Conservation (phyloP, 2,888 invertebrate species). For the Cyclophora punctaria region DNA sequence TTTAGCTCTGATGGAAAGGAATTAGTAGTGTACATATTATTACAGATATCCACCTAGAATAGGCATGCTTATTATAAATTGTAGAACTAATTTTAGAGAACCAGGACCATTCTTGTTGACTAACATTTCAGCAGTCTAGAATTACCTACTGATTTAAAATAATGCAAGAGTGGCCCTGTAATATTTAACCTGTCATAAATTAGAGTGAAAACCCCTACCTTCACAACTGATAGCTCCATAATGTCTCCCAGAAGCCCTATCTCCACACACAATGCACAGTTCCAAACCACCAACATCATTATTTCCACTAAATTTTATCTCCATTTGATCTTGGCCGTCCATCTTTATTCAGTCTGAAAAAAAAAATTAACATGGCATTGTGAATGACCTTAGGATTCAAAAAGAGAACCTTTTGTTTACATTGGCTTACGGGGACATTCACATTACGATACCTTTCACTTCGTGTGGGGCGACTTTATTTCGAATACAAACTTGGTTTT, state of each 20-base stretch:
- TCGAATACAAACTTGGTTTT: background rate
- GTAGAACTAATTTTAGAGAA: too few species aligned
- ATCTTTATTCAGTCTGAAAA: slow-evolving; percentile 20
- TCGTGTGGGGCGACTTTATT: slow-evolving; percentile 9
- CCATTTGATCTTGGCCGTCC: slow-evolving; percentile 59
- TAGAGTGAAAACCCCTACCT: slow-evolving; percentile 36
- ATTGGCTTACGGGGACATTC: slow-evolving; percentile 2
- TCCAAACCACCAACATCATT: slow-evolving; percentile 80
- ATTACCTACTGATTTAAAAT: too few species aligned
- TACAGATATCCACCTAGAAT: too few species aligned
- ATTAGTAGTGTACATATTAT: too few species aligned
- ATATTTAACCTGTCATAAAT: too few species aligned
- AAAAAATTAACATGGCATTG: background rate
- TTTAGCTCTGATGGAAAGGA: too few species aligned
- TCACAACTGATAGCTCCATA: slow-evolving; percentile 96
- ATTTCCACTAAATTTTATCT: slow-evolving; percentile 54
- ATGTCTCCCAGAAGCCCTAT: slow-evolving; percentile 95
- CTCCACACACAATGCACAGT: slow-evolving; percentile 96
- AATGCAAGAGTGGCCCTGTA: too few species aligned
- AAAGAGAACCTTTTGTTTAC: slow-evolving; percentile 10
- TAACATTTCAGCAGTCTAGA: too few species aligned
- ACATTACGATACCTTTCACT: slow-evolving; percentile 27
- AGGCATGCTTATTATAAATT: too few species aligned
- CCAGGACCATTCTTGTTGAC: too few species aligned
- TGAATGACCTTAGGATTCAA: background rate